Percentiles rank a stretch among this genome's conserved stretches.
Conservation (phyloP, 2,888 invertebrate genomes). For the Choreutis nemorana region DNA sequence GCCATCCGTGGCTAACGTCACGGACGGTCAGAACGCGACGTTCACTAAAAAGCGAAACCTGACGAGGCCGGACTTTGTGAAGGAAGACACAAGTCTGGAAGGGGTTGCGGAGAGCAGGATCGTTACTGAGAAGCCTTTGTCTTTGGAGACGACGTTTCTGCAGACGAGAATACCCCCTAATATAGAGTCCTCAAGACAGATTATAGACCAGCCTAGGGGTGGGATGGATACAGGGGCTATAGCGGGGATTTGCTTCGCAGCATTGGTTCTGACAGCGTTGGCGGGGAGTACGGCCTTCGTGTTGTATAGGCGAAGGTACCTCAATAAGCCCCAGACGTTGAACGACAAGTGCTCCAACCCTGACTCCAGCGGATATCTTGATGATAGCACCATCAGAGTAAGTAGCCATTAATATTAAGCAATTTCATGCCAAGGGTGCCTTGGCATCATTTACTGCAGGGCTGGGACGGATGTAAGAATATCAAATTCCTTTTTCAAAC, state of each 20-base stretch:
- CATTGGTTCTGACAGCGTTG: conserved; percentile 69
- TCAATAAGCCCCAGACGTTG: conserved; percentile 84
- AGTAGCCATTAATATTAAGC: no score
- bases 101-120: conserved; percentile 44
- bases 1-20: conserved; percentile 21
- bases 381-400: conserved; percentile 86
- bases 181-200: conserved; percentile 45
- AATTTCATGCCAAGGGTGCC: no score
- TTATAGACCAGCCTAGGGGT: conserved; percentile 34
- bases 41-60: conserved; percentile 37
- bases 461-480: no score
- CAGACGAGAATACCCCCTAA: conserved; percentile 51
- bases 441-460: no score
- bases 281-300: conserved; percentile 73
- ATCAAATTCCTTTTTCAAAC: no score
- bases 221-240: conserved; percentile 69
- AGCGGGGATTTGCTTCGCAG: conserved; percentile 74
- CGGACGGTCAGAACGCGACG: conserved; percentile 36
- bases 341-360: conserved; percentile 85
- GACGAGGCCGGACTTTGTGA: conserved; percentile 38
- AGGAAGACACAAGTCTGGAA: conserved; percentile 32
- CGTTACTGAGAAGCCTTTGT: conserved; percentile 52
- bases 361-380: conserved; percentile 86
- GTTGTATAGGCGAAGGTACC: conserved; percentile 74
- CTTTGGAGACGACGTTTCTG: conserved; percentile 46